Percentiles rank a stretch among this genome's conserved stretches.
Evolutionary conservation across 2,888 invertebrate genomes (phyloP).

Genomic region (Notodonta ziczac): DNA sequence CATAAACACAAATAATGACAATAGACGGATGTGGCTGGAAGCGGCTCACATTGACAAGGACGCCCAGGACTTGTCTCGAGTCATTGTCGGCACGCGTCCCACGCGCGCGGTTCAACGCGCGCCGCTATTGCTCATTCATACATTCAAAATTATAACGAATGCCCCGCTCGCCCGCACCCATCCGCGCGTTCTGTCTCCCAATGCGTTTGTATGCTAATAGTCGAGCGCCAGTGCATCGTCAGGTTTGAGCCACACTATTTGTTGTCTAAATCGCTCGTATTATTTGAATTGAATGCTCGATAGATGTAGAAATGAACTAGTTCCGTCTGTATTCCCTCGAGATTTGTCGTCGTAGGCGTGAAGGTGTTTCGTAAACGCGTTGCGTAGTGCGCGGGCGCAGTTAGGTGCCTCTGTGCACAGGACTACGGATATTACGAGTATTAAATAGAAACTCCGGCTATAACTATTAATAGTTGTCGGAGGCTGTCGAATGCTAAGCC

Average conservation of each 20-base stretch:
- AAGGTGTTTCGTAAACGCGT: conserved; percentile 73
- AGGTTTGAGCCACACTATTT: conserved; percentile 75
- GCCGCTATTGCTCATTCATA: conserved; percentile 82
- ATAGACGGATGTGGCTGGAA: conserved; percentile 84
- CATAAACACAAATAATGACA: conserved; percentile 80
- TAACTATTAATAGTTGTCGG: conserved; percentile 80
- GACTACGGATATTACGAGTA: conserved; percentile 60
- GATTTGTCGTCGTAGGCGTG: conserved; percentile 70
- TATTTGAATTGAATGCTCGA: conserved; percentile 84
- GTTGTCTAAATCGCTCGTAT: conserved; percentile 81
- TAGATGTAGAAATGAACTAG: conserved; percentile 81
- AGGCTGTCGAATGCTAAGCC: conserved; percentile 72
- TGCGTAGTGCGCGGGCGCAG: conserved; percentile 69
- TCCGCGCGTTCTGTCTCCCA: conserved; percentile 68
- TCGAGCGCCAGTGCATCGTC: conserved; percentile 79
- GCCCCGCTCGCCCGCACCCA: conserved; percentile 79
- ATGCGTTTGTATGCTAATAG: conserved; percentile 83
- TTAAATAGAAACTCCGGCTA: conserved; percentile 71
- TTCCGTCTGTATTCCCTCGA: conserved; percentile 67
- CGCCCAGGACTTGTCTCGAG: conserved; percentile 81
- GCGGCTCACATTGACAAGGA: conserved; percentile 85
- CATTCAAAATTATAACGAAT: conserved; percentile 84
- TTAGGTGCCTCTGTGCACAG: conserved; percentile 49
- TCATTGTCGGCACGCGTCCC: conserved; percentile 80
- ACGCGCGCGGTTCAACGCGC: conserved; percentile 73